Base-by-base conservation (phyloP, 2,888 invertebrate species). In the Campoplex nolae region DNA sequence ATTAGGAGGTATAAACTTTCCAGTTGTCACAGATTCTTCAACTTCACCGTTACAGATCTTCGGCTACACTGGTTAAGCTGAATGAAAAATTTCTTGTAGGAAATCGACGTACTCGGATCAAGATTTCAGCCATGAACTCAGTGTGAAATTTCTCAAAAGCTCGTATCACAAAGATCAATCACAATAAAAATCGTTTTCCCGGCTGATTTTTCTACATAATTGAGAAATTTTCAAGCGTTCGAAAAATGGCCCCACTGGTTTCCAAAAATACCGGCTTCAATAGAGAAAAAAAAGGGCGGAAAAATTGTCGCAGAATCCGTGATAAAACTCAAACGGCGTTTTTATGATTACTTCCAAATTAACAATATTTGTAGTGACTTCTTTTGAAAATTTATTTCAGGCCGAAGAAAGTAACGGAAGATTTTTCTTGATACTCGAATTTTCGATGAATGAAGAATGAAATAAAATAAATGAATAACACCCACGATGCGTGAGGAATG, bases 1-100 rank as follows among this genome's bases (percentile, higher is more conserved):
- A 91, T 93, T 93, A 93, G 93, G 93, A 93, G 93, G 92, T 93
- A 92, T 92, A 83, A 83, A 76, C 58, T 83, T 91, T 89, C 81
- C 70, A 83, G 88, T 83, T 84, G 88, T 88, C 89, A 71, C 81
- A 89, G 88, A 91, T 91, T 90, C 90, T 86, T 87, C 80, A 86
- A 80, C 81, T 56, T 76, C 76, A 51, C 11, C 76, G 75, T 51
- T 45, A n/a, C 32, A 65, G 65, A 65, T 51, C 48, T 28, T 77
- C 48, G 35, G 48, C 28, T 38, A 32, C n/a, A 32, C 32, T 38
- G n/a, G 42, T 38, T 6, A 42, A 62, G 62, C 16, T 0, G 62
- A 16, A 62, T 8, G 32, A 62, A 62, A 32, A 62, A 62, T 62
- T 62, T 32, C 16, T 62, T 13, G 8, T 32, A 4, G 32, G n/a